Conservation (phyloP, 2,113 vertebrate species). For the Turdus rufiventris region DNA sequence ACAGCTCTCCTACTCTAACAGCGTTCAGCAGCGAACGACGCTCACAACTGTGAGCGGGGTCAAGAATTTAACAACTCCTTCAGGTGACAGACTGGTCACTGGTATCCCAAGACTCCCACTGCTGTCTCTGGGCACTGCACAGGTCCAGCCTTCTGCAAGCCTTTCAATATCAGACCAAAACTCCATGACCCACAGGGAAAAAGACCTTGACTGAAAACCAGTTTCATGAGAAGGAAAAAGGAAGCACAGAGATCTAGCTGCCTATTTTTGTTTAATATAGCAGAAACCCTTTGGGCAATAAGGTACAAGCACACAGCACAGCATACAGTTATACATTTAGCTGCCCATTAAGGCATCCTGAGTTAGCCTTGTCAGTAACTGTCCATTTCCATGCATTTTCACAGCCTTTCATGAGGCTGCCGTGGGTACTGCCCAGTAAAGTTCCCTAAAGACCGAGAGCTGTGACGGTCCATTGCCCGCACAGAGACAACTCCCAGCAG, state of each 20-base stretch:
- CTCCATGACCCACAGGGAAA: not conserved
- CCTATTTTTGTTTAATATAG: not conserved
- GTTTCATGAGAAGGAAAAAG: not conserved
- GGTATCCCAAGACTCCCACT: accelerated
- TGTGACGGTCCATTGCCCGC: not conserved
- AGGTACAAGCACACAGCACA: not conserved
- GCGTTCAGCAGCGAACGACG: not conserved
- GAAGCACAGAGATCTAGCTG: accelerated
- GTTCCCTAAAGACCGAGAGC: not conserved
- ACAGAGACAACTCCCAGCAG: not conserved
- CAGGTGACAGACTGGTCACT: accelerated
- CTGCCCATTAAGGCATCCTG: not conserved
- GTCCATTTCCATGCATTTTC: not conserved
- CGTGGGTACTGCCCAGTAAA: not conserved
- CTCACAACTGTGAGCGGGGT: not conserved
- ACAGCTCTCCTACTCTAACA: not conserved
- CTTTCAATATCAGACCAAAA: not conserved
- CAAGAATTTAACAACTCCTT: not conserved
- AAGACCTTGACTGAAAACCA: not conserved
- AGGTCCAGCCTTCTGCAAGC: not conserved
- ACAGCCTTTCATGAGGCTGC: not conserved
- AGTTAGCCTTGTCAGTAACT: not conserved
- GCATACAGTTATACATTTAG: not conserved
- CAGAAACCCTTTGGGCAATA: not conserved
- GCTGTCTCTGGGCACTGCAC: not conserved